Evolutionary conservation across 2,113 vertebrate genomes (phyloP).

Genomic region (Peromyscus leucopus): DNA sequence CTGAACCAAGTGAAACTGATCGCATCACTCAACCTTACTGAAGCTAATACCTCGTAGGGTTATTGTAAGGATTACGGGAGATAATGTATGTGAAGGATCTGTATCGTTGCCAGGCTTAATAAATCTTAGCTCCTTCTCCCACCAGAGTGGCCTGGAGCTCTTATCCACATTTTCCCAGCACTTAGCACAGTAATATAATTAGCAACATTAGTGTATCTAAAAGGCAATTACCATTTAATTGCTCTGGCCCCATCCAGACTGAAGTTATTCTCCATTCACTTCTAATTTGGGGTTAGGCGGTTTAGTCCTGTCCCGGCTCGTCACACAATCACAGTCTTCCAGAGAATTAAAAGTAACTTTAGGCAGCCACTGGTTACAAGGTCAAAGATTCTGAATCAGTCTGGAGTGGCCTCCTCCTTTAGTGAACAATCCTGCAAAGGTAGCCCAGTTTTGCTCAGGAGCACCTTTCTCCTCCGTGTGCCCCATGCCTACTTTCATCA

Average conservation of each 20-base stretch:
- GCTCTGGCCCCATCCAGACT: slow-evolving; percentile 66
- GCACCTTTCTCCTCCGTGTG: fast-evolving
- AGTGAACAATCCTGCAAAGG: background rate
- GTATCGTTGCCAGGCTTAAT: slow-evolving; percentile 63
- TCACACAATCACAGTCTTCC: slow-evolving; percentile 59
- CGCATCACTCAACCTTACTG: background rate
- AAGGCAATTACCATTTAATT: slow-evolving; percentile 79
- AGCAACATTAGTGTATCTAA: slow-evolving; percentile 72
- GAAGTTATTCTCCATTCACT: slow-evolving; percentile 65
- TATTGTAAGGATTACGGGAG: slow-evolving; percentile 41
- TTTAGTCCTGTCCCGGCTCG: slow-evolving; percentile 49
- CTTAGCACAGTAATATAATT: slow-evolving; percentile 70
- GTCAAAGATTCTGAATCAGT: slow-evolving; percentile 12
- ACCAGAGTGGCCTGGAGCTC: slow-evolving; percentile 56
- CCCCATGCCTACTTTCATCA: background rate
- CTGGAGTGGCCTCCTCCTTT: background rate
- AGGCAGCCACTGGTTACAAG: slow-evolving; percentile 36
- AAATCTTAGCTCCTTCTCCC: slow-evolving; percentile 34
- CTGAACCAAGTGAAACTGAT: background rate
- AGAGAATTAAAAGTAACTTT: slow-evolving; percentile 68
- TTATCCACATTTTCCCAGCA: slow-evolving; percentile 45
- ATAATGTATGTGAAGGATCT: background rate
- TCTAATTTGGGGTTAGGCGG: slow-evolving; percentile 67
- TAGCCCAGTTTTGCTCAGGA: background rate
- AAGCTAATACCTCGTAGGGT: background rate